Conservation (phyloP, 2,888 invertebrate genomes). For the Candidula unifasciata region DNA sequence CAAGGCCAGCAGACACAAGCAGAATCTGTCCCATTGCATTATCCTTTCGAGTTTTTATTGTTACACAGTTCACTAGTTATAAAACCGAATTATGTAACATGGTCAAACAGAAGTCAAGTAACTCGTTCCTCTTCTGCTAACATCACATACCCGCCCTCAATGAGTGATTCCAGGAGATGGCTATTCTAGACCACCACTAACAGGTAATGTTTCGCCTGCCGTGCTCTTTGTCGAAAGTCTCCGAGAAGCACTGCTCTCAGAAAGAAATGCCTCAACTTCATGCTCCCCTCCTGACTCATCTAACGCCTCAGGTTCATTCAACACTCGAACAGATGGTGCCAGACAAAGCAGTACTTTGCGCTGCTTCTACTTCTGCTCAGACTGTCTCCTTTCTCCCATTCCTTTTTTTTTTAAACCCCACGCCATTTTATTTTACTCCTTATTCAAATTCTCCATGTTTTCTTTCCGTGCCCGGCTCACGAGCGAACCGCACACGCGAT, state of each 20-base stretch:
- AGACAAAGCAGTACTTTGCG: slow-evolving; percentile 9
- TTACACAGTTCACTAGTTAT: too few species aligned
- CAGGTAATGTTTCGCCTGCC: neutral
- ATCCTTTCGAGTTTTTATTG: too few species aligned
- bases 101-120: too few species aligned
- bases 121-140: too few species aligned
- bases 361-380: neutral
- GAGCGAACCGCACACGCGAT: too few species aligned
- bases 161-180: neutral
- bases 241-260: neutral
- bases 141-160: neutral
- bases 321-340: slow-evolving; percentile 27
- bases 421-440: neutral
- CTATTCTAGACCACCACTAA: neutral
- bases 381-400: neutral
- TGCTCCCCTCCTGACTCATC: slow-evolving; percentile 2
- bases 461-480: neutral
- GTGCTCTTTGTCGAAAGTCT: slow-evolving; percentile 10
- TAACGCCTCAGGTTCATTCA: slow-evolving; percentile 20
- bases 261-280: neutral
- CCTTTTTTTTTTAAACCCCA: neutral
- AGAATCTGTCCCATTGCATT: too few species aligned
- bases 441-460: neutral
- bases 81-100: too few species aligned
- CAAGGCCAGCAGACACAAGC: too few species aligned